Base-by-base conservation (phyloP, 2,113 vertebrate genomes). In the Megaptera novaeangliae region DNA sequence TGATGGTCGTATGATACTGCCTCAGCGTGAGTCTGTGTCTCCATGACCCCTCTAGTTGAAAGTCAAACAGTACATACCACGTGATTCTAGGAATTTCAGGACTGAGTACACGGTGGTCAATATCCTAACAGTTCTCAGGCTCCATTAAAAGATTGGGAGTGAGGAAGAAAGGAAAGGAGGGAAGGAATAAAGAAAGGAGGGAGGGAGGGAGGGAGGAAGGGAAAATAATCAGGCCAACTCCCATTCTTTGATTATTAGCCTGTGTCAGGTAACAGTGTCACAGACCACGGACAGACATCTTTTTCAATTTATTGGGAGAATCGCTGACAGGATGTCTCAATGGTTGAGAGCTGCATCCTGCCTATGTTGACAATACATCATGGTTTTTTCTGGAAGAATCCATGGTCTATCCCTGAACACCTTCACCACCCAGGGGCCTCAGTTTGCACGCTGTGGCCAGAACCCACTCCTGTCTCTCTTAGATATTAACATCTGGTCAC, bases 51-150 rank as follows among this genome's bases (percentile, higher is more conserved):
- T 92, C 5, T 13, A 44, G 39, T 41, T 20, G n/a, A 17, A 44
- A 80, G 64, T 68, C 17, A n/a, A 59, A 20, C 46, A 46, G 31
- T 15, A 27, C 17, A 66, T 25, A 12, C 34, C 17, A 2, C 4
- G 6, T 27, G 64, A n/a, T 36, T 44, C 14, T 31, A 52, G 69
- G 20, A 57, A 46, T 66, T 46, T 86, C 31, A 49, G 88, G 36
- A 69, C 25, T 49, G 29, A 3, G 10, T 55, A 27, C 21, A 17
- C 2, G 0, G 8, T 31, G 23, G 25, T 77, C n/a, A 39, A 15
- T 75, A 49, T 85, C 44, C 46, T 21, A 31, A 69, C 6, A 64
- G 13, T 31, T 44, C 52, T 27, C n/a, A 20, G 2, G 31, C 7
- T 83, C 64, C 20, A 1, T 55, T 52, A 57, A 80, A 68, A 78